Percentiles rank a stretch among this genome's conserved stretches.
phyloP scores from a whole-genome alignment of 2,888 invertebrate species.

The Lysandra coridon region DNA sequence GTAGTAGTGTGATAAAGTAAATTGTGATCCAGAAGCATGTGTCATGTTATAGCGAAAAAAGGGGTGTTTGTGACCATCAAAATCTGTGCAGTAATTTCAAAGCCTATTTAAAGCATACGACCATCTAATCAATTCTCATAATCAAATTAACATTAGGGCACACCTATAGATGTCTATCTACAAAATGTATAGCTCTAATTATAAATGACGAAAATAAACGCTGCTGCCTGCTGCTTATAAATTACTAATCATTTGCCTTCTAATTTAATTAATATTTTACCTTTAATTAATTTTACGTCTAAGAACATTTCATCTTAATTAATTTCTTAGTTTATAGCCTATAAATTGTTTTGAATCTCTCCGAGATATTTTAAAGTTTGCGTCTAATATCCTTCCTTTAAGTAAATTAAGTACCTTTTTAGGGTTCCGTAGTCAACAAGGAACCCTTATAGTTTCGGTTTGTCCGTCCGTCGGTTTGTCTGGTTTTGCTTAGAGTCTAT shows the following conservation, averaged over 20 bases:
- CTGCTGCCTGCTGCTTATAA: background rate
- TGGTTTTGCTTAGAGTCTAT: too few relatives aligned
- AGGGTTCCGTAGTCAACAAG: too few relatives aligned
- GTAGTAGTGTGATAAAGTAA: too few relatives aligned
- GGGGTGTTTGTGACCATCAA: too few relatives aligned
- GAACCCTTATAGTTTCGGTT: too few relatives aligned
- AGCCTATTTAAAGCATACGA: too few relatives aligned
- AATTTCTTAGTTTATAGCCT: slow-evolving; percentile 14
- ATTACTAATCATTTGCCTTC: background rate
- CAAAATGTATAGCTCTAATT: background rate
- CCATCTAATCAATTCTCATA: too few relatives aligned
- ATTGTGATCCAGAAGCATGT: too few relatives aligned
- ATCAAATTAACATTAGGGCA: too few relatives aligned
- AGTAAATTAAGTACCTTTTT: background rate
- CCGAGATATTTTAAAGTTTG: background rate
- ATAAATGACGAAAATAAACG: background rate
- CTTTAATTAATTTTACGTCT: slow-evolving; percentile 21
- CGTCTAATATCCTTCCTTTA: background rate
- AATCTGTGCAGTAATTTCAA: too few relatives aligned
- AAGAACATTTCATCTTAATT: slow-evolving; percentile 21
- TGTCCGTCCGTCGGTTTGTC: too few relatives aligned
- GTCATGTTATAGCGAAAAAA: too few relatives aligned
- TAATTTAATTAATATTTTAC: slow-evolving; percentile 24
- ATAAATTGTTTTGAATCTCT: slow-evolving; percentile 23
- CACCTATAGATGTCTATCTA: background rate